Evolutionary conservation across 2,888 invertebrate species (phyloP), one percentile per base, ranked within the genome.

Genomic region (Tetragonisca angustula): DNA sequence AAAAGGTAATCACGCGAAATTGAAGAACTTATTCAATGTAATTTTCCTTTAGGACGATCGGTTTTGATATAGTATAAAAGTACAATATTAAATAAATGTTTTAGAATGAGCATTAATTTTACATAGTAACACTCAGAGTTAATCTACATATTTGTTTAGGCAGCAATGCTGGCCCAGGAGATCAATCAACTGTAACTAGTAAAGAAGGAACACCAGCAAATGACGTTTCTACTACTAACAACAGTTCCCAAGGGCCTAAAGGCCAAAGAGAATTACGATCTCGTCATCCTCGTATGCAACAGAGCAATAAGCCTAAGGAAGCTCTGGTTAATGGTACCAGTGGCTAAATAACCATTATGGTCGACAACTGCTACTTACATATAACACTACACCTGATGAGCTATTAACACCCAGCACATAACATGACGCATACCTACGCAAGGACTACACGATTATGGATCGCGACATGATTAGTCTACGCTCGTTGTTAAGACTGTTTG

Each of bases 311-410:
- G 95, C 95, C 96, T 90, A 96, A 96, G 91, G 96, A 96, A 95
- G 95, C 96, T 93, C 95, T 96, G 94, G 96, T 96, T 90, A 97
- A 97, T 95, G 96, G 97, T 95, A 96, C 96, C 92, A 94, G 94
- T 93, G 95, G 94, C 93, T 95, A 95, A 92, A 87, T 83, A 86
- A 88, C 82, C 85, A 72, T 82, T 86, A 76, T 65, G 87, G 78
- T 87, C 81, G 71, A 85, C 86, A 85, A 84, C 76, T 87, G 85
- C 86, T 87, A 88, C 88, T 87, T 87, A 90, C 83, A 81, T 90
- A 87, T 89, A 89, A 91, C 85, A 90, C 88, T 90, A 91, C 91
- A 91, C 91, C 87, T 90, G 90, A 90, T 90, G 91, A 92, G 91
- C 92, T 91, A 90, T 90, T 85, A 92, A 92, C 92, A 93, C 90